Conservation (phyloP, 1,140 invertebrate species). For the Saxidomus purpurata region DNA sequence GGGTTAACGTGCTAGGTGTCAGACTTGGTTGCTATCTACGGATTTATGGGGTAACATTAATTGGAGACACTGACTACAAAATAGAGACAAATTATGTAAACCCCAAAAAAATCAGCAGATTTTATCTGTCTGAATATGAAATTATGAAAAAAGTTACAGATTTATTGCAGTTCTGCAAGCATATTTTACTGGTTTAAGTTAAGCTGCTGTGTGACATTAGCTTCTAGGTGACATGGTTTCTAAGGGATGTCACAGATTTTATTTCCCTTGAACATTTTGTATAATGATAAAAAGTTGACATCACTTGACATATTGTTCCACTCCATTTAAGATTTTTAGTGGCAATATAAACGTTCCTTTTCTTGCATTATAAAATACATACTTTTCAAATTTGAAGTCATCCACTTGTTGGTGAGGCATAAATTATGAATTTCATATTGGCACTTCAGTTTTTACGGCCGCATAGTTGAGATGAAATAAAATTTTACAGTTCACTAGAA, state of each 20-base stretch:
- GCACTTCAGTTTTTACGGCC: slow-evolving; percentile 4
- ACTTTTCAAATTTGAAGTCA: background rate
- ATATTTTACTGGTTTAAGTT: no score
- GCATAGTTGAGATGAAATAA: slow-evolving; percentile 8
- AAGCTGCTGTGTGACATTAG: no score
- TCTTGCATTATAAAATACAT: no score
- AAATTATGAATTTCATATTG: slow-evolving; percentile 1
- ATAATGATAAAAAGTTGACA: background rate
- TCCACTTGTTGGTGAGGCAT: background rate
- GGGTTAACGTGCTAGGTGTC: slow-evolving; percentile 16
- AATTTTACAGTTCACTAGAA: slow-evolving; percentile 13
- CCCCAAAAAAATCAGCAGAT: background rate
- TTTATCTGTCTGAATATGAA: no score
- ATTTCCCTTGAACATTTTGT: background rate
- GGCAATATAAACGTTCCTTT: no score
- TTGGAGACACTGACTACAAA: background rate
- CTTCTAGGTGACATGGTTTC: no score
- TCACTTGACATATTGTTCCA: background rate
- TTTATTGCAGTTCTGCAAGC: no score
- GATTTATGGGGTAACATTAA: slow-evolving; percentile 30
- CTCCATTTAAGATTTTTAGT: background rate
- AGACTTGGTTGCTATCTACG: background rate
- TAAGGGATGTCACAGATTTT: no score
- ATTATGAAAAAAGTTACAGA: no score
- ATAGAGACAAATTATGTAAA: background rate